Evolutionary conservation across 2,888 invertebrate species (phyloP).

Genomic region (Dicranocentrus wangi): DNA sequence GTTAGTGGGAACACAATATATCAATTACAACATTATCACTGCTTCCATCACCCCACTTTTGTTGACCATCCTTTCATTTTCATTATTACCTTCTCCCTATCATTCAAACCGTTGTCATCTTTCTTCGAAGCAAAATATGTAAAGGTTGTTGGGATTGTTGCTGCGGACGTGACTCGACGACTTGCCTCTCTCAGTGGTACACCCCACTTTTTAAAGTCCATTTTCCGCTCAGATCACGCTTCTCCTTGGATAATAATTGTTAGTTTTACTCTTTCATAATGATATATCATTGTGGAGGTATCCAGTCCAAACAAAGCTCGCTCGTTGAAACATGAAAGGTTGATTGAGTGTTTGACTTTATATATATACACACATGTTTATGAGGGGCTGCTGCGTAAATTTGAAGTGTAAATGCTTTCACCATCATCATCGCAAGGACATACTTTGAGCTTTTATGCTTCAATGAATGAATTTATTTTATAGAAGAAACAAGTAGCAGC

Average conservation of each 20-base stretch:
- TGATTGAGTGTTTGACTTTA: too few species aligned
- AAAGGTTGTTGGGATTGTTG: neutral
- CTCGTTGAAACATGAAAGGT: too few species aligned
- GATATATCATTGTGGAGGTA: neutral
- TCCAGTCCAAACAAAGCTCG: too few species aligned
- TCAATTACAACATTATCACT: constrained; percentile 29
- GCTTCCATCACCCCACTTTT: neutral
- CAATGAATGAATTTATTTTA: too few species aligned
- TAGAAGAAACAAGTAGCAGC: too few species aligned
- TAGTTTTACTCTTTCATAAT: neutral
- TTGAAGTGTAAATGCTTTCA: too few species aligned
- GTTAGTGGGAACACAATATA: constrained; percentile 30
- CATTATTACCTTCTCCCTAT: neutral
- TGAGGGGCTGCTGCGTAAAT: too few species aligned
- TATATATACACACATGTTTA: too few species aligned
- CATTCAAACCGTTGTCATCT: neutral
- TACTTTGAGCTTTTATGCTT: too few species aligned
- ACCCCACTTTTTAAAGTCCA: neutral
- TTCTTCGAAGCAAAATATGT: neutral
- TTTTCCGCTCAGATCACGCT: constrained; percentile 30
- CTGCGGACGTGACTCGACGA: constrained; percentile 24
- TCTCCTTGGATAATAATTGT: constrained; percentile 23
- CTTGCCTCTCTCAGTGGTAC: neutral
- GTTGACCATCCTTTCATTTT: neutral
- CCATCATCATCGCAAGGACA: too few species aligned